Evolutionary conservation across 2,888 invertebrate genomes (phyloP).

Genomic region (Flexamia atlantica): DNA sequence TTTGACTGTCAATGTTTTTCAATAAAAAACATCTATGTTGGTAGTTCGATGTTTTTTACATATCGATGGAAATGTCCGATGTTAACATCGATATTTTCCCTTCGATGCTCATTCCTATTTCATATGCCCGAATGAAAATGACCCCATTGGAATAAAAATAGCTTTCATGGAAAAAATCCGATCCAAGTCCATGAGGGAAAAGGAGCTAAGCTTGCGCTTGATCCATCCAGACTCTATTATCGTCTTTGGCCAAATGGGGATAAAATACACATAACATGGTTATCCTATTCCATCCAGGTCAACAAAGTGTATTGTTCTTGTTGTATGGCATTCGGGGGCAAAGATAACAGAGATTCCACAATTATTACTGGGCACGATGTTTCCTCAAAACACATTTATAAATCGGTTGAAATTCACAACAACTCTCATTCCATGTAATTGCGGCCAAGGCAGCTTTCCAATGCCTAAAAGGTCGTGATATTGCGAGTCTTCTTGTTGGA

Average conservation of each 20-base stretch:
- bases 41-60: too few species aligned
- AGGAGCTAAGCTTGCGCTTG: slow-evolving; percentile 56
- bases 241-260: slow-evolving; percentile 54
- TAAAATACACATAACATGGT: slow-evolving; percentile 57
- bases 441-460: slow-evolving; percentile 54
- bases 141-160: slow-evolving; percentile 48
- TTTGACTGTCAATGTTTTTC: too few species aligned
- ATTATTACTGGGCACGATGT: slow-evolving; percentile 55
- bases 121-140: slow-evolving; percentile 55
- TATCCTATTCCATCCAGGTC: slow-evolving; percentile 49
- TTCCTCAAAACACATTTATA: slow-evolving; percentile 36
- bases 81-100: too few species aligned
- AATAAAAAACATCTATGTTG: too few species aligned
- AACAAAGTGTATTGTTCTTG: slow-evolving; percentile 55
- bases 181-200: slow-evolving; percentile 52
- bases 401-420: slow-evolving; percentile 47
- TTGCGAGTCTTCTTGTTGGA: slow-evolving; percentile 30
- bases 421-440: slow-evolving; percentile 34
- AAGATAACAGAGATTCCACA: slow-evolving; percentile 53
- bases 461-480: slow-evolving; percentile 32
- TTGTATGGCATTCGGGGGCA: slow-evolving; percentile 59
- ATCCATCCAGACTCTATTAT: slow-evolving; percentile 55
- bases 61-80: too few species aligned
- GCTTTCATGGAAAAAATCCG: slow-evolving; percentile 55
- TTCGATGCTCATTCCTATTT: too few species aligned